Percentiles rank a stretch among this genome's conserved stretches.
Conservation (phyloP, 2,113 vertebrate genomes). For the mouse (Mus musculus) region DNA sequence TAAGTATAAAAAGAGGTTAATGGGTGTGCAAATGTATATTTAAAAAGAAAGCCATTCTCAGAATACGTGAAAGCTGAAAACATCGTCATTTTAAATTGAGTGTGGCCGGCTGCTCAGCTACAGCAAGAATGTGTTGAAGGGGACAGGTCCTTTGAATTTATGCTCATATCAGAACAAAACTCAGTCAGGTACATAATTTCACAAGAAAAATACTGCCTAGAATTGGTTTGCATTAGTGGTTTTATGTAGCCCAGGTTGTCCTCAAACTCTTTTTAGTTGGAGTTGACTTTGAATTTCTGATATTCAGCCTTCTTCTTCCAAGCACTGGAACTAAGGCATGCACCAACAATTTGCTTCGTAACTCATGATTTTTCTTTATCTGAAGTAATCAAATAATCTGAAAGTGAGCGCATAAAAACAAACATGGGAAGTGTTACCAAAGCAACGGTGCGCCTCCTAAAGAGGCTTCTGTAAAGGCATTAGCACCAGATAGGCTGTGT, state of each 20-base stretch:
- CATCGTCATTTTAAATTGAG: neutral
- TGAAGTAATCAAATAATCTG: neutral
- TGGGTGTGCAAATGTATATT: neutral
- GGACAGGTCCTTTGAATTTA: neutral
- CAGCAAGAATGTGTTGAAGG: neutral
- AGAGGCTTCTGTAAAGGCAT: neutral
- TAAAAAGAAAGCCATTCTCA: neutral
- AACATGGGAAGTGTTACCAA: neutral
- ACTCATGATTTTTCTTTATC: neutral
- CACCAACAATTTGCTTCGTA: neutral
- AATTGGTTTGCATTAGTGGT: neutral
- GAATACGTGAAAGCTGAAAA: neutral
- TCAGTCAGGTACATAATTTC: neutral
- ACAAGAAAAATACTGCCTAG: neutral
- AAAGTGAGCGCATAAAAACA: constrained; percentile 23
- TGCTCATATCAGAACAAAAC: neutral
- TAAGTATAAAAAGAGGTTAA: neutral
- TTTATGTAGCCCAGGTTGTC: neutral
- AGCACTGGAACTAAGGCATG: neutral
- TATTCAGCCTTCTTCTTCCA: neutral
- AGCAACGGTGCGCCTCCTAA: neutral
- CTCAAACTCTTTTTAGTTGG: neutral
- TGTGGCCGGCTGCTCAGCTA: neutral
- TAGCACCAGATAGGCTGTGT: neutral
- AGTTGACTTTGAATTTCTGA: neutral